Conservation (phyloP, 2,113 vertebrate genomes). For the Stomatorhinus ivindoensis region DNA sequence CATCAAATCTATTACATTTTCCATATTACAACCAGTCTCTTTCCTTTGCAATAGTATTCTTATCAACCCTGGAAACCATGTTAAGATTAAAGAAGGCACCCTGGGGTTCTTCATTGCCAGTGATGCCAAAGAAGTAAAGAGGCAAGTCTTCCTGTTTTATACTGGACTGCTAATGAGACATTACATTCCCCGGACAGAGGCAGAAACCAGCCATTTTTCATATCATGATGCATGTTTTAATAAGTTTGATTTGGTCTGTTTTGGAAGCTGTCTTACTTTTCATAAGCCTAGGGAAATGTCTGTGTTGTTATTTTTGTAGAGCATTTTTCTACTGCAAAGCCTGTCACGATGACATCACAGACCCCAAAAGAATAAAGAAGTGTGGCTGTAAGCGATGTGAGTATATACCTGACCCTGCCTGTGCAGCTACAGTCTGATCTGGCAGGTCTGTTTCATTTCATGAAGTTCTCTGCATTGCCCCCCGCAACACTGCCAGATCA, state of each 20-base stretch:
- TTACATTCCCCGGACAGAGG: neutral
- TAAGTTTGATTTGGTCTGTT: neutral
- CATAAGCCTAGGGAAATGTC: neutral
- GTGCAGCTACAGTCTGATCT: neutral
- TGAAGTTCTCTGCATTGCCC: neutral
- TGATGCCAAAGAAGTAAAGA: slow-evolving; percentile 99
- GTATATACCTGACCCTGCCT: slow-evolving; percentile 50
- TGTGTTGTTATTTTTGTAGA: slow-evolving; percentile 51
- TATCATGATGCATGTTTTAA: neutral
- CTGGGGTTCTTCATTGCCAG: slow-evolving; percentile 99
- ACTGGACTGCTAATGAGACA: neutral
- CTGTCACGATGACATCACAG: slow-evolving; percentile 99
- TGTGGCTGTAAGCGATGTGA: slow-evolving; percentile 99
- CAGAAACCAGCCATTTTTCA: neutral
- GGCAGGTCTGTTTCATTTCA: neutral
- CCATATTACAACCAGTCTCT: slow-evolving; percentile 26
- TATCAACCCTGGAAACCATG: slow-evolving; percentile 97
- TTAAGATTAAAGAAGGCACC: slow-evolving; percentile 98
- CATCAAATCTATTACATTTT: neutral
- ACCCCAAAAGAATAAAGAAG: slow-evolving; percentile 99
- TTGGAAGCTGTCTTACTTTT: neutral
- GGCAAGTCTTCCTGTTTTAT: slow-evolving; percentile 58
- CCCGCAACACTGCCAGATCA: neutral
- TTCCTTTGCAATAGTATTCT: slow-evolving; percentile 83
- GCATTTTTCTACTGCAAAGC: slow-evolving; percentile 99